phyloP scores from a whole-genome alignment of 2,797 vertebrate genomes.

The Microctenopoma steveboyesi region DNA sequence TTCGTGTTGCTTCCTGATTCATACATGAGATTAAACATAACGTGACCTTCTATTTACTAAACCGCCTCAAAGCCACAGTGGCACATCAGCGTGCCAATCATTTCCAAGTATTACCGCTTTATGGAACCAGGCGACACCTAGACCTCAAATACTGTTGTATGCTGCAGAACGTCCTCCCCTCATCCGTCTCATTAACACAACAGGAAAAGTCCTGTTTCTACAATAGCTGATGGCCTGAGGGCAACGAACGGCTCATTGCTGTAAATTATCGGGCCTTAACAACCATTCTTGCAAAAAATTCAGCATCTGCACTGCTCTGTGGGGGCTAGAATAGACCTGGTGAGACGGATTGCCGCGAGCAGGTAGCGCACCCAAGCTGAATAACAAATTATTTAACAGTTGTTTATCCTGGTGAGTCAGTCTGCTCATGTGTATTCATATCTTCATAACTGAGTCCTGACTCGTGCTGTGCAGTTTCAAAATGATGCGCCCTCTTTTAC shows the following conservation, averaged over 20 bases:
- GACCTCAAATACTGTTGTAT: conserved; percentile 20
- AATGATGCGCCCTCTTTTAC: conserved; percentile 29
- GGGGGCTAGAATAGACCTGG: conserved; percentile 52
- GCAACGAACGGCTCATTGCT: conserved; percentile 61
- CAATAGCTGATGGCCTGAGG: conserved; percentile 55
- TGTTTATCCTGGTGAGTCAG: conserved; percentile 67
- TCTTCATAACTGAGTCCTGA: conserved; percentile 46
- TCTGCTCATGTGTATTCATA: conserved; percentile 65
- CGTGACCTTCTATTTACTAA: conserved; percentile 4
- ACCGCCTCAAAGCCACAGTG: neutral
- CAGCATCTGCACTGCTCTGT: conserved; percentile 61
- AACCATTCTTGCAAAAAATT: conserved; percentile 59
- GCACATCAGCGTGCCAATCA: conserved; percentile 7
- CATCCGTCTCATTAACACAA: conserved; percentile 66
- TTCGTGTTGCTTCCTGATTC: neutral
- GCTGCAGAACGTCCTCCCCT: conserved; percentile 40
- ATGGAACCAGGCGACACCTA: conserved; percentile 16
- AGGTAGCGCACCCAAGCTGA: conserved; percentile 60
- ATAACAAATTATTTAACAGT: conserved; percentile 75
- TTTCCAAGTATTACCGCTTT: conserved; percentile 15
- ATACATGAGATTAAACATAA: neutral
- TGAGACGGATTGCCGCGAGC: conserved; percentile 64
- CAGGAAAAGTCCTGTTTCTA: conserved; percentile 58
- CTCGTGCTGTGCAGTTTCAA: conserved; percentile 35
- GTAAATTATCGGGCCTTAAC: conserved; percentile 71